These are phyloP conservation scores for Cherax destructor DNA, from an alignment of 1,140 invertebrate genomes.

Conservation along the genomic window DNA sequence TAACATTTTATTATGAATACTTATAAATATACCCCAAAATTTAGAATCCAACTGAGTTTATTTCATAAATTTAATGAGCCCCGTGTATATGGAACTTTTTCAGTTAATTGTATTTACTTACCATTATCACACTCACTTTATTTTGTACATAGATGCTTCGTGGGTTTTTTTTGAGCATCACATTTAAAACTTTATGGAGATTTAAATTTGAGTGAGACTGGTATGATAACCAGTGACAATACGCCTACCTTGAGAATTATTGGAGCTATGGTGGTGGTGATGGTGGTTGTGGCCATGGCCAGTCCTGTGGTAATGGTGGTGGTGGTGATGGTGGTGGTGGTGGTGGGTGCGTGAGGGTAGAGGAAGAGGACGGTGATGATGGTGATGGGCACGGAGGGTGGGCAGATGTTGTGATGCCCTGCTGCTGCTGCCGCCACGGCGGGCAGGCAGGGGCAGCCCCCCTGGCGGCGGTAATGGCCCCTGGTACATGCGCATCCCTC, in stretches of 20 bases:
- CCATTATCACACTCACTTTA: too few species aligned
- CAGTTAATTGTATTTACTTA: too few species aligned
- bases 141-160: too few species aligned
- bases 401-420: slow-evolving; percentile 20
- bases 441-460: slow-evolving; percentile 3
- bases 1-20: too few species aligned
- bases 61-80: too few species aligned
- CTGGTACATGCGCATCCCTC: slow-evolving; percentile 60
- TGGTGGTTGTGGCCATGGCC: slow-evolving; percentile 49
- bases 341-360: not conserved
- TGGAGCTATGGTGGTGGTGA: slow-evolving; percentile 33
- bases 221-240: too few species aligned
- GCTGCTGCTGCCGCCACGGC: not conserved
- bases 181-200: not conserved
- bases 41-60: too few species aligned
- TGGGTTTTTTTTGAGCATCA: too few species aligned
- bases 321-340: slow-evolving; percentile 18
- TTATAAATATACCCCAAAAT: too few species aligned
- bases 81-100: too few species aligned
- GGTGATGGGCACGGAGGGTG: not conserved
- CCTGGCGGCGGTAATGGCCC: slow-evolving; percentile 51
- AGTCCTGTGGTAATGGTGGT: slow-evolving; percentile 50
- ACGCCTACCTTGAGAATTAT: not conserved
- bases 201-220: not conserved
- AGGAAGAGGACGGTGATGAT: not conserved